These are phyloP conservation scores for Typhlichthys subterraneus DNA, from an alignment of 2,797 vertebrate species.

Conservation along the genomic window DNA sequence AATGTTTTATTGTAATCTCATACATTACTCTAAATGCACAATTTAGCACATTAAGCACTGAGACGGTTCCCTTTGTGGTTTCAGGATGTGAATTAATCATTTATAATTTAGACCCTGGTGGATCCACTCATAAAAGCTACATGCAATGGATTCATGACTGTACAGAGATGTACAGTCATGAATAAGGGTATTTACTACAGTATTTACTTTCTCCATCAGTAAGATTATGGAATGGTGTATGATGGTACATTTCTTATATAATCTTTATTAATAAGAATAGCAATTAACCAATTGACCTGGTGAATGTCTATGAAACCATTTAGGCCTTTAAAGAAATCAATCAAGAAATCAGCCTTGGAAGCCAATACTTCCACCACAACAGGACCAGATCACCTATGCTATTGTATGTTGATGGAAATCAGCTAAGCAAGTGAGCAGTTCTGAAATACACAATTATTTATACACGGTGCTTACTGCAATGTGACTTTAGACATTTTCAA, in stretches of 20 bases:
- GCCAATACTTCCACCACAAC: neutral
- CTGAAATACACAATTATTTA: constrained; percentile 9
- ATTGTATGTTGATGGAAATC: constrained; percentile 14
- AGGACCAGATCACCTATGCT: constrained; percentile 18
- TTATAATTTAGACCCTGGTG: neutral
- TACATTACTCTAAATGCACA: constrained; percentile 52
- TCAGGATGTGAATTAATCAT: neutral
- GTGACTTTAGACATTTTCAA: no score
- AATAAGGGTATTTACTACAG: no score
- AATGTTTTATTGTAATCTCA: constrained; percentile 56
- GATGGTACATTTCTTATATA: no score
- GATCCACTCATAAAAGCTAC: no score
- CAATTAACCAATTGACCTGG: neutral
- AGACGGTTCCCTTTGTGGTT: constrained; percentile 11
- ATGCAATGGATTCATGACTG: no score
- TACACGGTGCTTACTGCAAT: no score
- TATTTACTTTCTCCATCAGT: no score
- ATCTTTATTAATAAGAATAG: no score
- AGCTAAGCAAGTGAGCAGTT: constrained; percentile 33
- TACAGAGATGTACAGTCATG: no score
- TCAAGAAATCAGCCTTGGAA: neutral
- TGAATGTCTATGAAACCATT: neutral
- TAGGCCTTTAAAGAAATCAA: neutral
- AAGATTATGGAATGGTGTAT: no score
- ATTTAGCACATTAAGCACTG: constrained; percentile 19